A percentile compares a stretch with the other conserved stretches of the same genome.
Conservation (phyloP, 2,888 invertebrate species). For the Deilephila porcellus region DNA sequence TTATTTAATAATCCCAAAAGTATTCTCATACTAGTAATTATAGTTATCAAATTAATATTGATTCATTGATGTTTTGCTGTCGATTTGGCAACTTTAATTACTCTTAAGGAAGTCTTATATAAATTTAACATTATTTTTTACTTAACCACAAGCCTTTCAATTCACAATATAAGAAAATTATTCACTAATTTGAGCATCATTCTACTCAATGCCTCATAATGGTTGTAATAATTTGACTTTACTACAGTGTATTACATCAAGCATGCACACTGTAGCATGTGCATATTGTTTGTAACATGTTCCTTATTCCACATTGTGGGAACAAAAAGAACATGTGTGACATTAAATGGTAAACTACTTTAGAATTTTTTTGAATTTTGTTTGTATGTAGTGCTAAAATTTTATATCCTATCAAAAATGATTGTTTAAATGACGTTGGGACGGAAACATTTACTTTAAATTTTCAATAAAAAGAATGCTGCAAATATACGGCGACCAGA, state of each 20-base stretch:
- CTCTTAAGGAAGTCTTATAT: slow-evolving; percentile 17
- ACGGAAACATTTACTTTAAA: slow-evolving; percentile 77
- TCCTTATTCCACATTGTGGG: slow-evolving; percentile 33
- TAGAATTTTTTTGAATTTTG: slow-evolving; percentile 42
- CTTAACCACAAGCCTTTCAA: slow-evolving; percentile 56
- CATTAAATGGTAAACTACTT: slow-evolving; percentile 53
- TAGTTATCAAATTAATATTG: slow-evolving; percentile 2
- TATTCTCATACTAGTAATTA: slow-evolving; percentile 28
- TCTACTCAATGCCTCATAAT: slow-evolving; percentile 49
- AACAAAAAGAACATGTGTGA: slow-evolving; percentile 55
- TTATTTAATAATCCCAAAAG: slow-evolving; percentile 41
- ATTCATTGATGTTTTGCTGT: neutral
- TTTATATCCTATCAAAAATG: slow-evolving; percentile 65
- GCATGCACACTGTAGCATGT: slow-evolving; percentile 57
- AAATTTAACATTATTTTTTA: slow-evolving; percentile 40
- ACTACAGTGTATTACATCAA: slow-evolving; percentile 57
- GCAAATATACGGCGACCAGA: neutral
- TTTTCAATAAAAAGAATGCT: neutral
- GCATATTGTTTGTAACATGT: slow-evolving; percentile 35
- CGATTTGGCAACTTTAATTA: slow-evolving; percentile 23
- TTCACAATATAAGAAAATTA: slow-evolving; percentile 65
- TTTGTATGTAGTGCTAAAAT: slow-evolving; percentile 45
- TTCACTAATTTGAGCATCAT: slow-evolving; percentile 67
- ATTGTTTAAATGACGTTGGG: slow-evolving; percentile 79
- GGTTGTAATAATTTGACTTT: slow-evolving; percentile 59